Conservation (phyloP, 2,888 invertebrate genomes). For the Hyposoter dolosus region DNA sequence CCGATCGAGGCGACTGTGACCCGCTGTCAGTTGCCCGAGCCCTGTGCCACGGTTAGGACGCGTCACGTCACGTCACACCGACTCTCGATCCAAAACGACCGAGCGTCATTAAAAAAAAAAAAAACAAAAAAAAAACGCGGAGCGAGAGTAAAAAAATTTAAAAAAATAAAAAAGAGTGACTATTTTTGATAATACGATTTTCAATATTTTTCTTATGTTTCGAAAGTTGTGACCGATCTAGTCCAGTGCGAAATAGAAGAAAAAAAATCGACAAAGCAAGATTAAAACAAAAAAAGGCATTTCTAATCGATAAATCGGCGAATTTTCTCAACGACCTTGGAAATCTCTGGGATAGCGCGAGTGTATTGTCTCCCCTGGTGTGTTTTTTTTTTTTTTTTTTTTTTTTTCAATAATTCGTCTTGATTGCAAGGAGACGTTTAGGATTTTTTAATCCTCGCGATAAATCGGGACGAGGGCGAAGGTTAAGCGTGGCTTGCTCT, state of each 20-base stretch:
- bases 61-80: conserved; percentile 74
- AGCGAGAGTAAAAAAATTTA: conserved; percentile 7
- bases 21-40: conserved; percentile 85
- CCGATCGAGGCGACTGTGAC: conserved; percentile 79
- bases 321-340: neutral
- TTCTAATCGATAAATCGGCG: neutral
- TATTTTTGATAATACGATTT: conserved; percentile 28
- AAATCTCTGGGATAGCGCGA: conserved; percentile 2
- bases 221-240: conserved; percentile 41
- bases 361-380: neutral
- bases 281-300: neutral
- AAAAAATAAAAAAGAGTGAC: conserved; percentile 14
- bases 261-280: neutral
- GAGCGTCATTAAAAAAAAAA: conserved; percentile 22
- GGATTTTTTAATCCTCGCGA: conserved; percentile 53
- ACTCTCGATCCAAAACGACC: conserved; percentile 47
- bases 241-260: conserved; percentile 35
- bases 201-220: neutral
- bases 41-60: conserved; percentile 85
- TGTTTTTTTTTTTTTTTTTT: conserved; percentile 36
- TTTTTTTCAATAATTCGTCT: conserved; percentile 8
- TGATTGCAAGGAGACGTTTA: conserved; percentile 15
- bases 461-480: conserved; percentile 53
- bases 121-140: conserved; percentile 20
- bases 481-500: conserved; percentile 2